Conservation (phyloP, 2,888 invertebrate genomes). For the Choreutis nemorana region DNA sequence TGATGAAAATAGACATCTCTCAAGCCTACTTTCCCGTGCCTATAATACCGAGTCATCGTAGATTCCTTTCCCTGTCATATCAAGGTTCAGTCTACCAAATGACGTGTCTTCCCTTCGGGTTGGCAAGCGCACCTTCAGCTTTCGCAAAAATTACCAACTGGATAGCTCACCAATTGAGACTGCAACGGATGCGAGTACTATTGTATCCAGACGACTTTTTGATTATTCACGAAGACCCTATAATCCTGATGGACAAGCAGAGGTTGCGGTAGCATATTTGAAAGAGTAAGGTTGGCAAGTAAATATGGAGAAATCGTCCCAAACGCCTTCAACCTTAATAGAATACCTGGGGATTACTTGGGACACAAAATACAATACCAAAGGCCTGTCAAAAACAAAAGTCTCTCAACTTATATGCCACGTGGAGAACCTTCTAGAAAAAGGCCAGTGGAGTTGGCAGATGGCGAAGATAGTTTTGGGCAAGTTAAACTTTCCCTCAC, state of each 20-base stretch:
- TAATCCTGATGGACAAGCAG: no score
- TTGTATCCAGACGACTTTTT: slow-evolving; percentile 13
- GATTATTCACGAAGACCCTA: slow-evolving; percentile 6
- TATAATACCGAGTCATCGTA: slow-evolving; percentile 4
- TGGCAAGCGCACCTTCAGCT: slow-evolving; percentile 8
- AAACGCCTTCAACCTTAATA: slow-evolving; percentile 4
- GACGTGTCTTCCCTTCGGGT: slow-evolving; percentile 10
- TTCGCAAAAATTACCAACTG: slow-evolving; percentile 10
- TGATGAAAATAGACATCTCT: slow-evolving; percentile 10
- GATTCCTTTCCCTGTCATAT: slow-evolving; percentile 7
- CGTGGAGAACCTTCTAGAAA: background rate
- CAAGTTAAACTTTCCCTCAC: slow-evolving; percentile 8
- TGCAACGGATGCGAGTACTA: slow-evolving; percentile 6
- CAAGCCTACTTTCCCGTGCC: slow-evolving; percentile 11
- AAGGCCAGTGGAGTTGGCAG: slow-evolving; percentile 5
- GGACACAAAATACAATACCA: slow-evolving; percentile 8
- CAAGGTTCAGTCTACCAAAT: slow-evolving; percentile 7
- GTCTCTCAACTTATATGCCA: background rate
- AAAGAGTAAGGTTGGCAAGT: slow-evolving; percentile 1
- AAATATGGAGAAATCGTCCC: slow-evolving; percentile 5
- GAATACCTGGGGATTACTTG: slow-evolving; percentile 10
- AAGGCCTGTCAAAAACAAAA: slow-evolving; percentile 3
- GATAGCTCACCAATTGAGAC: slow-evolving; percentile 7
- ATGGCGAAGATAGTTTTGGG: slow-evolving; percentile 9
- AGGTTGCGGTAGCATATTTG: slow-evolving; percentile 1